Percentiles rank a stretch among this genome's conserved stretches.
Conservation (phyloP, 2,113 vertebrate species). For the Lampris incognitus region DNA sequence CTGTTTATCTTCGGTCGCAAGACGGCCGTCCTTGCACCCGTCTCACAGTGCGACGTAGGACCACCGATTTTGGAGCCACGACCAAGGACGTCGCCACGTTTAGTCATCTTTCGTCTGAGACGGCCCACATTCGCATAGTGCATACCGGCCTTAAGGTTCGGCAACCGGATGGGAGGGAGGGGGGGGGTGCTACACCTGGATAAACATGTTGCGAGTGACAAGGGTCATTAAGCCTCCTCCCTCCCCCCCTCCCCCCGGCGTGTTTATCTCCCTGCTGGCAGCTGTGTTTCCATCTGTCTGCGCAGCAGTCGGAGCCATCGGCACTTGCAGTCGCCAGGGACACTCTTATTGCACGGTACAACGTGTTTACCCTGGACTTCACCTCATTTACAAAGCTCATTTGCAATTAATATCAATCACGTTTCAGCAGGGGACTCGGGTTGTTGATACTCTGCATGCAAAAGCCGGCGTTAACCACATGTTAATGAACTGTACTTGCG, state of each 20-base stretch:
- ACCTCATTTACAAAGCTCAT: conserved; percentile 34
- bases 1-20: too few species aligned
- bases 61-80: too few species aligned
- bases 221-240: too few species aligned
- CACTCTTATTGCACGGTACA: conserved; percentile 35
- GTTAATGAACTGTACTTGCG: not conserved
- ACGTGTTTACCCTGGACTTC: conserved; percentile 16
- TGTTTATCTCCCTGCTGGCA: conserved; percentile 21
- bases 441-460: not conserved
- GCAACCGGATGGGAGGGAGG: conserved; percentile 6
- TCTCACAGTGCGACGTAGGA: too few species aligned
- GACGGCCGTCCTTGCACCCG: too few species aligned
- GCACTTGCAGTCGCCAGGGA: conserved; percentile 30
- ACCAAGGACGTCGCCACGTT: too few species aligned
- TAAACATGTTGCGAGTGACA: conserved; percentile 1
- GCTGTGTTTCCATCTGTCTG: conserved; percentile 29
- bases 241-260: not conserved
- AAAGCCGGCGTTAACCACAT: not conserved
- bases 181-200: not conserved
- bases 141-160: conserved; percentile 4
- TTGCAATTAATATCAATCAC: conserved; percentile 6
- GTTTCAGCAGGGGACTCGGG: not conserved
- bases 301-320: conserved; percentile 17
- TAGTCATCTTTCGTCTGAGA: too few species aligned
- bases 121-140: too few species aligned